phyloP scores from a whole-genome alignment of 2,113 vertebrate genomes.

The Macaca mulatta region DNA sequence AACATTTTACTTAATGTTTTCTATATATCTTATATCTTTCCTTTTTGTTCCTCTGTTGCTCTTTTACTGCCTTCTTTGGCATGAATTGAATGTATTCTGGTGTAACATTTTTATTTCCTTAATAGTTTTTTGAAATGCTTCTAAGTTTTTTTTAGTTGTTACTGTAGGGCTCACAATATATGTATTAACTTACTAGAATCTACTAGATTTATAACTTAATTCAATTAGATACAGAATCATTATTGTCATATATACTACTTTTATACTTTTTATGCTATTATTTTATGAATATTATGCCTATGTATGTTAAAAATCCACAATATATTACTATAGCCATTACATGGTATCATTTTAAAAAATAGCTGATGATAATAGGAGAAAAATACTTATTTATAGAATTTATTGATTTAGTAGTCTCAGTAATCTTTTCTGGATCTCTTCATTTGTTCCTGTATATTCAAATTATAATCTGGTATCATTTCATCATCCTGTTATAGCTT shows the following conservation, averaged over 20 bases:
- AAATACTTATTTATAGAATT: background rate
- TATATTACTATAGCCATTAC: background rate
- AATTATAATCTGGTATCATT: background rate
- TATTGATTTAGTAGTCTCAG: background rate
- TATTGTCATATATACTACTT: background rate
- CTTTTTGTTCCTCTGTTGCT: background rate
- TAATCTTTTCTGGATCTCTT: background rate
- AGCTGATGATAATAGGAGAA: background rate
- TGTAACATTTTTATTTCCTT: background rate
- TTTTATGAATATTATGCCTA: background rate
- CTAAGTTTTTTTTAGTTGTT: background rate
- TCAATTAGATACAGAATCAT: background rate
- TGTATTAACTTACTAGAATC: background rate
- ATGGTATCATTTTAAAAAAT: background rate
- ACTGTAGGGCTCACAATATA: background rate
- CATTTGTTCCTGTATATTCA: background rate
- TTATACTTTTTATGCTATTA: background rate
- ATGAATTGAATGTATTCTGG: background rate
- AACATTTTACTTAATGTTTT: background rate
- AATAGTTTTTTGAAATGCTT: background rate
- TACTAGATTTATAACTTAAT: background rate
- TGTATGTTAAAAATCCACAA: background rate
- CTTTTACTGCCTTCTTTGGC: background rate
- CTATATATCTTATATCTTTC: background rate
- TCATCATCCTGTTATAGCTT: background rate